These are phyloP conservation scores for Perizoma affinitatum DNA, from an alignment of 2,888 invertebrate species.

Conservation along the genomic window DNA sequence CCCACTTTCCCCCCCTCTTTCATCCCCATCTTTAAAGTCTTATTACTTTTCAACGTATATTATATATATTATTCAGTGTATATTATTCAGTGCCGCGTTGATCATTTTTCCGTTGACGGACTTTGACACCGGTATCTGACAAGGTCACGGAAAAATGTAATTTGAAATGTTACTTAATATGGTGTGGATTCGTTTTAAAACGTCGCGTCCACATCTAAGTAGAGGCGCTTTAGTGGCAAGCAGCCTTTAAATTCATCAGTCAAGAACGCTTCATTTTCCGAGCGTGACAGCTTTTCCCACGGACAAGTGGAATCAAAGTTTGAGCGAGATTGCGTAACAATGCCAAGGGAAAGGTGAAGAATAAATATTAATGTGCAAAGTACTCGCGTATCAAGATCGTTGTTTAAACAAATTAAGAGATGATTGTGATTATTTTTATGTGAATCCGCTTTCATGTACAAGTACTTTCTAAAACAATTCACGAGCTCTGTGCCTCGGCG, in stretches of 20 bases:
- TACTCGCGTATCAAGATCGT: slow-evolving; percentile 24
- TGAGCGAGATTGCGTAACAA: slow-evolving; percentile 61
- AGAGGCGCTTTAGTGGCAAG: not conserved
- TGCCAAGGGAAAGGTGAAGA: slow-evolving; percentile 65
- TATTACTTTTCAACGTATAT: too few relatives aligned
- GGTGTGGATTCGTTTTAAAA: too few relatives aligned
- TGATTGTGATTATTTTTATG: slow-evolving; percentile 32
- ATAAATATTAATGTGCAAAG: slow-evolving; percentile 52
- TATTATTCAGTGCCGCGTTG: too few relatives aligned
- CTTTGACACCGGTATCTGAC: too few relatives aligned
- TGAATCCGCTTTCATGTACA: slow-evolving; percentile 32
- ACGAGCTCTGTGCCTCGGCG: not conserved
- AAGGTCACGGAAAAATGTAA: too few relatives aligned
- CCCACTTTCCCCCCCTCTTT: too few relatives aligned
- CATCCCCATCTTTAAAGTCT: too few relatives aligned
- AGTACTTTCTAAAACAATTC: slow-evolving; percentile 15
- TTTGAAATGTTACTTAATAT: too few relatives aligned
- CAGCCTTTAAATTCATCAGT: slow-evolving; percentile 16
- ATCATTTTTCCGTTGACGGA: too few relatives aligned
- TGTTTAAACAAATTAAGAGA: slow-evolving; percentile 29
- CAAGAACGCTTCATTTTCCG: slow-evolving; percentile 58
- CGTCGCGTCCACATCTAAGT: not conserved
- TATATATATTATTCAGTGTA: too few relatives aligned
- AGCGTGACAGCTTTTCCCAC: slow-evolving; percentile 58
- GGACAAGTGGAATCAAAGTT: slow-evolving; percentile 31